Evolutionary conservation across 2,888 invertebrate genomes (phyloP), one percentile per base, ranked within the genome.

Genomic region (Pollenia angustigena): DNA sequence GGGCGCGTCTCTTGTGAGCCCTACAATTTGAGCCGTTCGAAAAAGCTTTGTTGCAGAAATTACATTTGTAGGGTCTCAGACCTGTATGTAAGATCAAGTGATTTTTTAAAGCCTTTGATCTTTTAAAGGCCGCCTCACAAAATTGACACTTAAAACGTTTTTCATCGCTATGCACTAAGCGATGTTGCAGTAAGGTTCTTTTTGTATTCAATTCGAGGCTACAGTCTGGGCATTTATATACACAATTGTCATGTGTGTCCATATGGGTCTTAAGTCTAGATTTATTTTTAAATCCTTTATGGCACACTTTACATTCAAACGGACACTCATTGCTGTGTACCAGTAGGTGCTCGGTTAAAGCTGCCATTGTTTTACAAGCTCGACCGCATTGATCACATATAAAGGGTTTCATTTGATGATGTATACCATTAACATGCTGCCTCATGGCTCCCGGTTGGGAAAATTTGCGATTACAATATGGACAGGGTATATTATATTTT

Each of bases 381-480:
- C 93, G 93, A 0, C 94, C 94, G 88, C 94, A 94, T 80, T 93
- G 92, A 81, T 94, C 94, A 85, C 94, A 94, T 14, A 94, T 92
- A 84, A 91, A 94, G 1, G 94, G 94, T 76, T 93, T 92, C 12
- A 90, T 90, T 50, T 92, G 92, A 2, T 91, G 89, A 78, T 93
- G 93, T 46, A 92, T 90, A 0, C 91, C 90, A 46, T 90, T 90
- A 40, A 90, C 90, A 82, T 92, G 92, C 9, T 90, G 85, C 48
- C 88, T 89, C n/a, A 92, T 89, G 0, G 91, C 90, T 0, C 90
- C 87, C 3, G 89, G 88, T 52, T 90, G 88, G 6, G 91, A 88
- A 80, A 90, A 90, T n/a, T 89, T 90, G 14, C 89, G 90, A 40
- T 90, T 88, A 18, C 88, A 89, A 11, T 88, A 89, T 2, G 89